A percentile compares a stretch with the other conserved stretches of the same genome.
Evolutionary conservation across 2,113 vertebrate genomes (phyloP).

Genomic region (Xenopus laevis): DNA sequence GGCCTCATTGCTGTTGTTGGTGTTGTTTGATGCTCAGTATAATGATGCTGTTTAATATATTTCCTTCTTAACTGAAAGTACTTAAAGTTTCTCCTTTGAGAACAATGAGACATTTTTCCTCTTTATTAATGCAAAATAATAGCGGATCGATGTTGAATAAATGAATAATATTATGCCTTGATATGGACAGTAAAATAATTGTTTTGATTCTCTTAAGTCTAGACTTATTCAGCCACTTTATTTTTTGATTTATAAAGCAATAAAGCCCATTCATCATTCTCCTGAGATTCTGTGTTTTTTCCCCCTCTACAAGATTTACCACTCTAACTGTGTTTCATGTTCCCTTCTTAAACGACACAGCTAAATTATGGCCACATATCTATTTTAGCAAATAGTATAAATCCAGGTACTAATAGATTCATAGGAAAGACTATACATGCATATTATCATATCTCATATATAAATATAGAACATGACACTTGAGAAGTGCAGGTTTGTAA

Average conservation of each 20-base stretch:
- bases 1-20: neutral
- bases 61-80: neutral
- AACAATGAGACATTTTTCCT: conserved; percentile 40
- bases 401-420: no score
- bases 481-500: no score
- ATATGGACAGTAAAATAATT: conserved; percentile 46
- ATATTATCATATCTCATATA: no score
- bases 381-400: no score
- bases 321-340: neutral
- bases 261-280: conserved; percentile 37
- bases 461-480: no score
- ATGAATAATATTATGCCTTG: conserved; percentile 39
- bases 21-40: neutral
- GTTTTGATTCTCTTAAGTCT: conserved; percentile 41
- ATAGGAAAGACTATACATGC: no score
- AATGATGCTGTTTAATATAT: neutral
- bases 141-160: conserved; percentile 39
- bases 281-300: conserved; percentile 3
- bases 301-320: neutral
- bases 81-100: conserved; percentile 30
- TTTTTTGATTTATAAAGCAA: conserved; percentile 39
- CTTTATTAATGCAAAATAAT: conserved; percentile 42
- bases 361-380: no score
- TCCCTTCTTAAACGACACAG: neutral
- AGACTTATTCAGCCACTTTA: conserved; percentile 44